Evolutionary conservation across 1,140 invertebrate genomes (phyloP), one percentile per base, ranked within the genome.

Genomic region (Drosophila orosa): DNA sequence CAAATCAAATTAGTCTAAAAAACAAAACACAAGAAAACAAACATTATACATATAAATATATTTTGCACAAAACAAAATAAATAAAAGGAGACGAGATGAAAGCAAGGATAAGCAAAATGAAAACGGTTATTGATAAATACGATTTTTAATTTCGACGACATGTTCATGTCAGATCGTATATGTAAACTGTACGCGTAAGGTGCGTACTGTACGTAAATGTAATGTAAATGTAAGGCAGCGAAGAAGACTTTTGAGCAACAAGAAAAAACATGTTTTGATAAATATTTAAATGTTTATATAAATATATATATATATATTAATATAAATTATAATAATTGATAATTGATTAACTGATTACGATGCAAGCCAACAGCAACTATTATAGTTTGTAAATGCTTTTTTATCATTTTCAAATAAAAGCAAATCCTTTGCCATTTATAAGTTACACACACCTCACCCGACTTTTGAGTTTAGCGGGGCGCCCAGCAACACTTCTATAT

Each of bases 201-300:
- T 42, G 35, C 54, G 54, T 56, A 60, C 63, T 73, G 60, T 63
- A 63, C 72, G 60, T 74, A 74, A 54, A 74, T 74, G 72, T 74
- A 74, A 74, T 86, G 79, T 86, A 86, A 83, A 87, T 82, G 75
- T 86, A 86, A 86, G 83, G 80, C 83, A 87, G 79, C 66, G 83
- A 87, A 79, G 83, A 86, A 86, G 83, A 86, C 83, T 86, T 86
- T 86, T 86, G 83, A 86, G 83, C 83, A 86, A 86, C 83, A 86
- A 86, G 83, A 86, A 86, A 86, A 86, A 86, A 86, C 83, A 86
- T 86, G 83, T 86, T 86, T 86, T 87, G 79, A 86, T 87, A 86
- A 86, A 86, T 86, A 86, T 86, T 86, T 86, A 86, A 86, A 86
- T 86, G 83, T 86, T 86, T 86, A 86, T 86, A 86, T 75, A 69